Base-by-base conservation (phyloP, 1,140 invertebrate genomes). In the Drepana arcuata region DNA sequence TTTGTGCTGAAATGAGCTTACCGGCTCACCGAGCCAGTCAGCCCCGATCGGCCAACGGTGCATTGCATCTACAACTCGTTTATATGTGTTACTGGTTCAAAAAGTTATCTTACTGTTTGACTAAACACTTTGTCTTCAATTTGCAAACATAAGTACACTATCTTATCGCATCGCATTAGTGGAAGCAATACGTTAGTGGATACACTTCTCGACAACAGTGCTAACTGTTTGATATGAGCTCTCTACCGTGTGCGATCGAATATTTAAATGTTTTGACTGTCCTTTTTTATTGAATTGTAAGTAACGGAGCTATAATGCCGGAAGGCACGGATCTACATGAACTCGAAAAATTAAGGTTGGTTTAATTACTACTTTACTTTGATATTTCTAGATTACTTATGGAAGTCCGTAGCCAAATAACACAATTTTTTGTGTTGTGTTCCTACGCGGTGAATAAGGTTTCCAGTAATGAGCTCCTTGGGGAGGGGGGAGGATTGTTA, bases 131-230 rank as follows among this genome's bases (percentile, higher is more conserved):
- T 70, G 60, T 70, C 61, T 59, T 41, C 50, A 67, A 65, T 58
- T 61, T 65, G 43, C 54, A 63, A 66, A 68, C 14, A 40, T 24
- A 34, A 38, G 26, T 30, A 46, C 41, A 44, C 31, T 72, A 78
- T 75, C 71, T 79, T 75, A 78, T 78, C 73, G 39, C 36, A 35
- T 48, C 50, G 59, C 61, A 78, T 61, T 73, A 66, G 59, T 60
- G 45, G 54, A 53, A 54, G 62, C 53, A 48, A 51, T 60, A 42
- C 55, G 56, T 50, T 51, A 55, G 48, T 36, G 54, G 42, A 38
- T 48, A 58, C 66, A 62, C 66, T 68, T 41, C 37, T 64, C 40
- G 40, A 31, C 34, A 23, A 46, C 34, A 45, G 15, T 41, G 30
- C 24, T 28, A 48, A 49, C n/a, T 45, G 40, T 61, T 60, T 66